Conservation (phyloP, 2,888 invertebrate genomes). For the Temnothorax unifasciatus region DNA sequence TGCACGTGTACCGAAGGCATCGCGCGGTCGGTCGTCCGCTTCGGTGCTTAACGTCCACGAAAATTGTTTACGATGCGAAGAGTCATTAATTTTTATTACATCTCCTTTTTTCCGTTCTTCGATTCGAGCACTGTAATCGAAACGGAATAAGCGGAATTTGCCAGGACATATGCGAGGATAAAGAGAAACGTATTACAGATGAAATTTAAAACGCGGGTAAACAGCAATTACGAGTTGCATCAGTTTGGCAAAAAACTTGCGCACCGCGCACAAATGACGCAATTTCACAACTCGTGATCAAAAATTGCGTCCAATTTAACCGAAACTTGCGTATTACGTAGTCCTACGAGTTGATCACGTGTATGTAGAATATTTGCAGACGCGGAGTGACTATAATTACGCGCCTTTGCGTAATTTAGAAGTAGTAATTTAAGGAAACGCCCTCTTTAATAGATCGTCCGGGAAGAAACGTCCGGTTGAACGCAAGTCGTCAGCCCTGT, state of each 20-base stretch:
- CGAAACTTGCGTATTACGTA: neutral
- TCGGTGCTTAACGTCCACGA: neutral
- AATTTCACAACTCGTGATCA: neutral
- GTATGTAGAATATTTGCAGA: neutral
- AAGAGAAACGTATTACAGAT: neutral
- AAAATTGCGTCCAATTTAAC: neutral
- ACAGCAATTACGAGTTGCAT: neutral
- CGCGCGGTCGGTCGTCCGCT: too few species aligned
- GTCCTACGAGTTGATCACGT: neutral
- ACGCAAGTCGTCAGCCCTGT: neutral
- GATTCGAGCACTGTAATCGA: neutral
- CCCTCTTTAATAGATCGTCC: neutral
- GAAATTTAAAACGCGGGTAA: neutral
- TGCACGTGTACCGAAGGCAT: neutral
- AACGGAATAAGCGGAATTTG: neutral
- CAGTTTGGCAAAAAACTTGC: neutral
- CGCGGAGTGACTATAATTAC: neutral
- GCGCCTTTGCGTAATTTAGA: neutral
- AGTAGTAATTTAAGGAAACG: neutral
- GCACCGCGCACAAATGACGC: too few species aligned
- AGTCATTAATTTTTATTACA: neutral
- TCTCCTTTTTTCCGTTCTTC: neutral
- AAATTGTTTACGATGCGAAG: conserved; percentile 24
- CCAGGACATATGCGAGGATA: neutral
- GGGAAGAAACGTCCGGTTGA: neutral